A percentile compares a stretch with the other conserved stretches of the same genome.
These are phyloP conservation scores for Allophyes oxyacanthae DNA, from an alignment of 2,888 invertebrate genomes.

Conservation along the genomic window DNA sequence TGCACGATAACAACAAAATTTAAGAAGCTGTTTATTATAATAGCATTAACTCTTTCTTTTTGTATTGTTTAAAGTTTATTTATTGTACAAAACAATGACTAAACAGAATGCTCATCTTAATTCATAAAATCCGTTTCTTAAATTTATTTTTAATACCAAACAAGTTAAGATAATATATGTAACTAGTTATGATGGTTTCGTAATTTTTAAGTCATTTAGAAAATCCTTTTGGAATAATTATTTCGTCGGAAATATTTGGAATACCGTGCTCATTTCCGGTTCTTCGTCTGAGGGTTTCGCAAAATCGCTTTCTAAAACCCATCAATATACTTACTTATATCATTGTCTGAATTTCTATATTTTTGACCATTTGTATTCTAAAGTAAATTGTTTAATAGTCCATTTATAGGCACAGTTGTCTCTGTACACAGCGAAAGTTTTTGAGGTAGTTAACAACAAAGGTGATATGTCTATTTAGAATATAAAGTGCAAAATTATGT, in stretches of 20 bases:
- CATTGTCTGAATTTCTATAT: conserved; percentile 64
- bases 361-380: conserved; percentile 77
- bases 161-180: no score
- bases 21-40: no score
- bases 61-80: no score
- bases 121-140: no score
- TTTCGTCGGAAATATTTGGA: conserved; percentile 44
- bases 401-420: conserved; percentile 69
- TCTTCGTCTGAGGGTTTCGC: conserved; percentile 55
- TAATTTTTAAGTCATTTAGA: conserved; percentile 23
- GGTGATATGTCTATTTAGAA: conserved; percentile 65
- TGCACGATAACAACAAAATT: no score
- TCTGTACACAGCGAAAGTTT: conserved; percentile 74
- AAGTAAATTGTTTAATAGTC: conserved; percentile 65
- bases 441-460: conserved; percentile 57
- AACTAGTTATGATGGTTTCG: conserved; percentile 10
- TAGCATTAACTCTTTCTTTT: no score
- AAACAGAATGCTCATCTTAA: no score
- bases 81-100: no score
- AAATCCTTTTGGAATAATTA: conserved; percentile 47
- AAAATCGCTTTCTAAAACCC: conserved; percentile 70
- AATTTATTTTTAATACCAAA: no score
- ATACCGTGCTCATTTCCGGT: conserved; percentile 58
- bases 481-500: conserved; percentile 78
- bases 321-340: conserved; percentile 64